Evolutionary conservation across 2,113 vertebrate genomes (phyloP).

Genomic region (Boleophthalmus pectinirostris): DNA sequence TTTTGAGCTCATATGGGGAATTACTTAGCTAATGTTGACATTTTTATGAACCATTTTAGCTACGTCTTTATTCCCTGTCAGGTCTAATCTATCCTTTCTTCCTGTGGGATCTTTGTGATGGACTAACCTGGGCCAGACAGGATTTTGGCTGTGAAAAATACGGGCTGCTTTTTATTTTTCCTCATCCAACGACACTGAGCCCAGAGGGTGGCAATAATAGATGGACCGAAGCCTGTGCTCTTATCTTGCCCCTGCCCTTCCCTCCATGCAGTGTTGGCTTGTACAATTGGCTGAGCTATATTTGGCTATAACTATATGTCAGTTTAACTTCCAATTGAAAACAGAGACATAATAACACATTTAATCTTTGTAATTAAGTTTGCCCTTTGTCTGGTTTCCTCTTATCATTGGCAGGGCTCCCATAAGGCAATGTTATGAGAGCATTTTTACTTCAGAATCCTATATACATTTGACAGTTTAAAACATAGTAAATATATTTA

Average conservation of each 20-base stretch:
- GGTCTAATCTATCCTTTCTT: background rate
- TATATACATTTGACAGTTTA: too few relatives aligned
- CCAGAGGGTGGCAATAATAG: conserved; percentile 35
- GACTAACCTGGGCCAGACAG: background rate
- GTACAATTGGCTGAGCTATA: background rate
- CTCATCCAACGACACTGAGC: conserved; percentile 5
- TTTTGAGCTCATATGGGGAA: background rate
- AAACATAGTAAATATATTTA: too few relatives aligned
- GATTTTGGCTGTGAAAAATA: conserved; percentile 14
- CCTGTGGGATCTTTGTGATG: background rate
- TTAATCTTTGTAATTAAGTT: conserved; percentile 40
- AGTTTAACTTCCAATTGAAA: conserved; percentile 21
- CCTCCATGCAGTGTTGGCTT: background rate
- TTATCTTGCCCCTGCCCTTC: conserved; percentile 5
- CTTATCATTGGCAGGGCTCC: background rate
- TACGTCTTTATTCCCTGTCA: background rate
- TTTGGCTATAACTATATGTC: background rate
- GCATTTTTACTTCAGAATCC: too few relatives aligned
- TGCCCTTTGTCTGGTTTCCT: conserved; percentile 12
- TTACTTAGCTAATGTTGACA: background rate
- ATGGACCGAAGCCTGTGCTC: conserved; percentile 14
- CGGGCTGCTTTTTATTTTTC: conserved; percentile 4
- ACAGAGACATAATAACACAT: conserved; percentile 4
- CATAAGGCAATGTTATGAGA: background rate
- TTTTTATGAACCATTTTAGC: background rate